A percentile compares a stretch with the other conserved stretches of the same genome.
Evolutionary conservation across 2,888 invertebrate species (phyloP).

Genomic region (Diarsia brunnea): DNA sequence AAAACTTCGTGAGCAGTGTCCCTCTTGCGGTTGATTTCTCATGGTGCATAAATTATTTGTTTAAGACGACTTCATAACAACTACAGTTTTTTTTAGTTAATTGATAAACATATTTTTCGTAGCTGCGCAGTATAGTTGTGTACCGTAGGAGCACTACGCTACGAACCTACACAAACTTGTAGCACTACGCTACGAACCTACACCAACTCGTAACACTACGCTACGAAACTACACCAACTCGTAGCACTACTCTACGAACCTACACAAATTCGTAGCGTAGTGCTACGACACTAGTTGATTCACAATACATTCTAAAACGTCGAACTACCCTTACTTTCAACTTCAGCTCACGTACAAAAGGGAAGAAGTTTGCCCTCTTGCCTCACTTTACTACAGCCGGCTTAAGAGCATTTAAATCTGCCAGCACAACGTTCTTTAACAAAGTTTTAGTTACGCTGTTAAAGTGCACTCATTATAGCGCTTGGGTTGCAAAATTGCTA

Average conservation of each 20-base stretch:
- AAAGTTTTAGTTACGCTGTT: slow-evolving; percentile 14
- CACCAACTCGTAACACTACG: too few species aligned
- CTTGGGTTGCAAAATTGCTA: slow-evolving; percentile 11
- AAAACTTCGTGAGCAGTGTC: neutral
- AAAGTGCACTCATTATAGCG: slow-evolving; percentile 37
- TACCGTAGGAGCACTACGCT: too few species aligned
- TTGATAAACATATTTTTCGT: neutral
- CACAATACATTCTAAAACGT: slow-evolving; percentile 10
- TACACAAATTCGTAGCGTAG: slow-evolving; percentile 4
- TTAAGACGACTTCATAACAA: neutral
- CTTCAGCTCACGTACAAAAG: slow-evolving; percentile 32
- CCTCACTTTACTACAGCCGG: slow-evolving; percentile 26
- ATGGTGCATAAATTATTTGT: neutral
- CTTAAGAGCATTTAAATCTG: slow-evolving; percentile 37
- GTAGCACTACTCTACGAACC: too few species aligned
- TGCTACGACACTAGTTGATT: slow-evolving; percentile 27
- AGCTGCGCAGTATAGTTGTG: neutral
- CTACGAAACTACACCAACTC: too few species aligned
- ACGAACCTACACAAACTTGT: too few species aligned
- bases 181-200: too few species aligned
- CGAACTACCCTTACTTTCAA: slow-evolving; percentile 7
- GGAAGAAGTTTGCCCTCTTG: slow-evolving; percentile 18
- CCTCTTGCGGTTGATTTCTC: neutral
- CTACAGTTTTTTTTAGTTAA: neutral
- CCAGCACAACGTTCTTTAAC: slow-evolving; percentile 2